These are phyloP conservation scores for Phragmatobia fuliginosa DNA, from an alignment of 2,888 invertebrate genomes.

Conservation along the genomic window DNA sequence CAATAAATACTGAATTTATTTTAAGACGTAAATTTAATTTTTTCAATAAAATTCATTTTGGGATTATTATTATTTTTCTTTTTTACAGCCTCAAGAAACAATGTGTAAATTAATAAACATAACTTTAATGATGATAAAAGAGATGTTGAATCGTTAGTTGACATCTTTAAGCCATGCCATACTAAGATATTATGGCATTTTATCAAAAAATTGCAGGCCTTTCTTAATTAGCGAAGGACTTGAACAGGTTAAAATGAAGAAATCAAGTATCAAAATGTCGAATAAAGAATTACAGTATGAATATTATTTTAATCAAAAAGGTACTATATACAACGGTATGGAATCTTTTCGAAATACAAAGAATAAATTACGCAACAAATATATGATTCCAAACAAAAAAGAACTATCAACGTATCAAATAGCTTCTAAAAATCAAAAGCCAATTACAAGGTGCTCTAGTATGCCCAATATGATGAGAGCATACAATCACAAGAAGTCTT, in stretches of 20 bases:
- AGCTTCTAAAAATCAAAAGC: not conserved
- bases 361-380: not conserved
- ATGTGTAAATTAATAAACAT: not conserved
- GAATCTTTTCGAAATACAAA: not conserved
- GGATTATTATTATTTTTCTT: not conserved
- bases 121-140: not conserved
- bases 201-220: not conserved
- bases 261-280: not conserved
- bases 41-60: too few relatives aligned
- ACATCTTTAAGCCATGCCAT: not conserved
- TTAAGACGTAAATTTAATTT: not conserved
- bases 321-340: not conserved
- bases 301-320: not conserved
- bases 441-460: not conserved
- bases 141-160: conserved; percentile 2
- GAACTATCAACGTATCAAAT: not conserved
- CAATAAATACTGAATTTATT: not conserved
- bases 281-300: conserved; percentile 1
- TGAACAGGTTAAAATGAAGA: conserved; percentile 6
- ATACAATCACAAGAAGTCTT: not conserved
- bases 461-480: not conserved
- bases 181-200: conserved; percentile 9
- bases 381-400: not conserved
- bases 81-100: conserved; percentile 3
- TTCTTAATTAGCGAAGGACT: not conserved